Base-by-base conservation (phyloP, 1,140 invertebrate species). In the Solenopsis fugax region DNA sequence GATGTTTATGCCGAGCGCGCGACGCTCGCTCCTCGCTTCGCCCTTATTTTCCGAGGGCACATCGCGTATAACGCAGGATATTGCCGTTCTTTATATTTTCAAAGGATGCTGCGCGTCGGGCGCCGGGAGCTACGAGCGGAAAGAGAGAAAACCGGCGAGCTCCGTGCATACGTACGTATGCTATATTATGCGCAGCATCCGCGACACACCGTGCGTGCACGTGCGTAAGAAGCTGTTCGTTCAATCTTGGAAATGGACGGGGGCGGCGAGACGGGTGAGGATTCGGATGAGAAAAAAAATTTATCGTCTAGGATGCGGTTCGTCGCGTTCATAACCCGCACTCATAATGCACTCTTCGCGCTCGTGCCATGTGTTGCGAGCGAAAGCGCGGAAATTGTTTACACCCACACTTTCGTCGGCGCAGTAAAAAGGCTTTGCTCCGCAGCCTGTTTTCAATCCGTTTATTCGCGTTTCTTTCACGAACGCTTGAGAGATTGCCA, bases 81-180 rank as follows among this genome's bases (percentile, higher is more conserved):
- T 91, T 91, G 85, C 85, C 69, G 78, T 92, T 90, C 88, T 92
- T 90, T 88, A 86, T 87, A 89, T 69, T 89, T 87, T 85, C 76
- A 92, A 90, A 92, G 85, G 72, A 78, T 88, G 78, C 87, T 65
- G 18, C 76, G 56, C 45, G 37, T 41, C 18, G 58, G 16, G 67
- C 34, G 73, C 50, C 45, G 64, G 13, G 73, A 82, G 69, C 73
- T 86, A 67, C 72, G 62, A 82, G 62, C 64, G 45, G 18, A 72
- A 69, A 73, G 72, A 65, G 62, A 54, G 37, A 81, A 54, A 80
- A 45, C 54, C 54, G 21, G n/a, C 9, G 24, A 45, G 13, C 72
- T 16, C n/a, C 16, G 1, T 18, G 16, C 4, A 58, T 9, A 72
- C 41, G n/a, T 76, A 60, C 12, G 50, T 62, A 54, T 24, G 18